These are phyloP conservation scores for Strongylocentrotus purpuratus DNA, from an alignment of 35 echinoderm and acorn worm species.

Conservation along the genomic window DNA sequence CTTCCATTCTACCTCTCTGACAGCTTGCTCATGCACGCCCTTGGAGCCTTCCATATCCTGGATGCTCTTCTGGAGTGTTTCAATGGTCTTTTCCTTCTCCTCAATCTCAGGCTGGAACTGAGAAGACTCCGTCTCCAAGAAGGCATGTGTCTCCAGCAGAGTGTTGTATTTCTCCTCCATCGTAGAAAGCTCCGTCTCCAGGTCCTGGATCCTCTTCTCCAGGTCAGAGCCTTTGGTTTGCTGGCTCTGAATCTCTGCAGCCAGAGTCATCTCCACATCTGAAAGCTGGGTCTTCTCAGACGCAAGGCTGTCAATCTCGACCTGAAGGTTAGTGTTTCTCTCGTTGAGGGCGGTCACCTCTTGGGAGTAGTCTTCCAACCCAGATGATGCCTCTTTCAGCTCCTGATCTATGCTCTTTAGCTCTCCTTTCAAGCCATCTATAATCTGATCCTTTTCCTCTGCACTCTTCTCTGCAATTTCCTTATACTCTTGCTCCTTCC, in stretches of 20 bases:
- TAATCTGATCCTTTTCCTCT: neutral
- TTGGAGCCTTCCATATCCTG: neutral
- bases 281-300: neutral
- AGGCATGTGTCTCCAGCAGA: neutral
- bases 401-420: neutral
- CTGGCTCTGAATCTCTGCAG: conserved; percentile 29
- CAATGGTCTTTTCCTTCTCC: neutral
- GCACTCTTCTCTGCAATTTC: conserved; percentile 47
- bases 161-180: conserved; percentile 40
- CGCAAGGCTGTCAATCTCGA: conserved; percentile 43
- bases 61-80: neutral
- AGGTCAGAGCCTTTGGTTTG: conserved; percentile 35
- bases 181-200: conserved; percentile 35
- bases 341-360: conserved; percentile 12
- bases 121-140: conserved; percentile 34
- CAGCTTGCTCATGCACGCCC: neutral
- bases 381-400: neutral
- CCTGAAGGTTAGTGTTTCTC: neutral
- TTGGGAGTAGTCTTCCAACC: neutral
- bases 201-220: conserved; percentile 41
- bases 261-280: neutral
- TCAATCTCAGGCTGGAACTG: conserved; percentile 34
- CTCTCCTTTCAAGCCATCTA: neutral
- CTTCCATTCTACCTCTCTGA: neutral
- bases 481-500: conserved; percentile 25